Percentiles rank a stretch among this genome's conserved stretches.
These are phyloP conservation scores for Strigamia transsilvanica DNA, from an alignment of 2,888 invertebrate genomes.

Conservation along the genomic window DNA sequence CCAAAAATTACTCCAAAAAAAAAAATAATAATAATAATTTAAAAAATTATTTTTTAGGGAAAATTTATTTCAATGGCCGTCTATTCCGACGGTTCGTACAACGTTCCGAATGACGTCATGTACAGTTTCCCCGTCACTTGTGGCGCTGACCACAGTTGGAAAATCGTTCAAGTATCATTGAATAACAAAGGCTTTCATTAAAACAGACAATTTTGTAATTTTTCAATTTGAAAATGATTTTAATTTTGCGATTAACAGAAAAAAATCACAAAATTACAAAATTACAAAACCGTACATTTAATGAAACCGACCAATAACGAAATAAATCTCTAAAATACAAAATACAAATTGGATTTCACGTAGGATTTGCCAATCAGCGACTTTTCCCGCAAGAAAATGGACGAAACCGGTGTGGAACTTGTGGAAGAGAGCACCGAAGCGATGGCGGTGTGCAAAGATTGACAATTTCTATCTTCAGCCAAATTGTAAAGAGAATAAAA, in stretches of 20 bases:
- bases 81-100: conserved; percentile 94
- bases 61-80: conserved; percentile 96
- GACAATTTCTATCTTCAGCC: conserved; percentile 53
- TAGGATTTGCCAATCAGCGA: conserved; percentile 82
- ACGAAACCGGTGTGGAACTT: conserved; percentile 85
- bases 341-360: conserved; percentile 57
- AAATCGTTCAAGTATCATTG: conserved; percentile 73
- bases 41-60: conserved; percentile 55
- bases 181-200: no score
- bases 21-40: no score
- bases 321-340: no score
- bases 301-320: no score
- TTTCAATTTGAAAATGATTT: no score
- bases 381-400: conserved; percentile 84
- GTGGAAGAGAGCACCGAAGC: conserved; percentile 88
- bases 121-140: conserved; percentile 95
- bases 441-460: conserved; percentile 73
- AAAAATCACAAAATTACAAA: no score
- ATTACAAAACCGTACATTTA: no score
- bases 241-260: no score
- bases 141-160: conserved; percentile 77
- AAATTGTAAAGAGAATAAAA: neutral
- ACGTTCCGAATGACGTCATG: conserved; percentile 85
- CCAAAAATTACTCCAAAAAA: neutral
- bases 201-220: no score